Base-by-base conservation (phyloP, 2,888 invertebrate species). In the Lithophane ornitopus region DNA sequence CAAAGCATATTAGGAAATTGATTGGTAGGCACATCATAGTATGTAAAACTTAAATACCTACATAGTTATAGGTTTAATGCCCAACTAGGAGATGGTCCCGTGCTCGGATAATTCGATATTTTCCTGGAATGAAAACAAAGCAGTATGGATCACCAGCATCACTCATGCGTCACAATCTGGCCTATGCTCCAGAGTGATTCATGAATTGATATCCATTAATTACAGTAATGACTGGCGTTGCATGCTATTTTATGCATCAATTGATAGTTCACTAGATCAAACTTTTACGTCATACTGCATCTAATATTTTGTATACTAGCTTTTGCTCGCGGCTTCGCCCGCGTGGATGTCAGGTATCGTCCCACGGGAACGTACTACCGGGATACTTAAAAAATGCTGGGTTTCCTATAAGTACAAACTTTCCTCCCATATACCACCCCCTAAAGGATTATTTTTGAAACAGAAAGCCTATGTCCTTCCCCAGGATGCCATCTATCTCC, bases 141-240 rank as follows among this genome's bases (percentile, higher is more conserved):
- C 46, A 65, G 14, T 19, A n/a, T 14, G 41, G 63, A 41, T 74
- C 26, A 59, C 41, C 49, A 66, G 65, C 62, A 65, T 28, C 19
- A 16, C 16, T 22, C n/a, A 44, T 75, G 54, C 65, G 81, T 81
- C 63, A 65, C n/a, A 65, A 65, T 39, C 68, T 68, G 46, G 28
- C 54, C 76, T 67, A 52, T 66, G 61, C 44, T 56, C 61, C 26
- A 63, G 22, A 56, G 26, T 67, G 34, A 62, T 78, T 80, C 67
- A 74, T 56, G 22, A 80, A 67, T 74, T 73, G 34, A 49, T 46
- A 54, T 72, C 61, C 59, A 75, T 75, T 79, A 63, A 74, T 68
- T 65, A 41, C 46, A 49, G 22, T 59, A 69, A 63, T 69, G 46
- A 22, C 22, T 65, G 28, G 28, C 2, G 22, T 69, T 68, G 68